Base-by-base conservation (phyloP, 2,888 invertebrate genomes). In the Priocnemis perturbator region DNA sequence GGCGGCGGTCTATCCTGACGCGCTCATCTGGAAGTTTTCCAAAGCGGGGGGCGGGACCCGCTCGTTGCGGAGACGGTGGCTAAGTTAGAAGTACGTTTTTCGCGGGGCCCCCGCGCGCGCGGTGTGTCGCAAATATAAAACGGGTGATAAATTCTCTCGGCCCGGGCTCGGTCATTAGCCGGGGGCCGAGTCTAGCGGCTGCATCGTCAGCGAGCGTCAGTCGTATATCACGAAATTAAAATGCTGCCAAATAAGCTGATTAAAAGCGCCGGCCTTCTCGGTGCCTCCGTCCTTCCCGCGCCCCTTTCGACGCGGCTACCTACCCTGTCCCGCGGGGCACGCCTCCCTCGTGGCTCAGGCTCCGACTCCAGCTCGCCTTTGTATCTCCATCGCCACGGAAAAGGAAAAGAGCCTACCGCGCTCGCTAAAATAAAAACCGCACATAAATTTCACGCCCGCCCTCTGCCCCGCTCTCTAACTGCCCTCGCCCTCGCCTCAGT, bases 221-320 rank as follows among this genome's bases (percentile, higher is more conserved):
- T 23, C 73, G 65, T 79, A 74, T 69, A 73, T 77, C 64, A 73
- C 60, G 66, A 77, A 81, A 81, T 75, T 77, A 82, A 81, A 81
- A 76, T 69, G 63, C 73, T 74, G 73, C 73, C 76, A 75, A 79
- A 78, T 78, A 74, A 80, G 65, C 74, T 69, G 78, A 82, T 81
- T 79, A 72, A 74, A 71, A 67, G 47, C 52, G 44, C 47, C 69
- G 20, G 17, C 44, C 14, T 15, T 11, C 50, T 56, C 52, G 21
- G 15, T 52, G 7, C 17, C 50, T 17, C 5, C 37, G 5, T 37
- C 30, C 19, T 17, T 57, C 0, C 21, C 45, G 17, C 21, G 5
- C 45, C 45, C 17, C 47, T 14, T 44, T 21, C 20, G 17, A 4
- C 19, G 30, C 30, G n/a, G 1, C 19, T 11, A n/a, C n/a, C 9